Evolutionary conservation across 1,140 invertebrate species (phyloP).

Genomic region (Zaprionus tsacasi): DNA sequence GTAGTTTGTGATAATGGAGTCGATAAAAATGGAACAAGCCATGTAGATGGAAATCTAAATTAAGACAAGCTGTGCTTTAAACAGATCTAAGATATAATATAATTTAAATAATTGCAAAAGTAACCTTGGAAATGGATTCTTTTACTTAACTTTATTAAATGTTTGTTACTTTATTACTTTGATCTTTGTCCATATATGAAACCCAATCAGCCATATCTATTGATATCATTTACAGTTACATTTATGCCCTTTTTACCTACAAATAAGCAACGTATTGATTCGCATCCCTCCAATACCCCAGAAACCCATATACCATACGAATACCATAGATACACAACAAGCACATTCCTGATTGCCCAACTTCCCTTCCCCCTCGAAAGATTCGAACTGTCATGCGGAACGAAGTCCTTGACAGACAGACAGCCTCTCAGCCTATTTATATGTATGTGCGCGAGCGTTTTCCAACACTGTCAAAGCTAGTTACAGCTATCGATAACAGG

Average conservation of each 20-base stretch:
- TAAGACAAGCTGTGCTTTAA: neutral
- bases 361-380: slow-evolving; percentile 12
- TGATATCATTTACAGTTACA: slow-evolving; percentile 24
- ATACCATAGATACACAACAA: neutral
- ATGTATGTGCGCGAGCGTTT: slow-evolving; percentile 18
- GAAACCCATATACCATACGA: neutral
- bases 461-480: slow-evolving; percentile 59
- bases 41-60: neutral
- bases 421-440: slow-evolving; percentile 48
- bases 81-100: neutral
- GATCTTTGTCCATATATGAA: slow-evolving; percentile 9
- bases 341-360: slow-evolving; percentile 36
- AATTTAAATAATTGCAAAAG: too few species aligned
- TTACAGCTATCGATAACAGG: slow-evolving; percentile 43
- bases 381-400: slow-evolving; percentile 47
- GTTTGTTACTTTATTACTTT: neutral
- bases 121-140: too few species aligned
- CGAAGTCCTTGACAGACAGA: slow-evolving; percentile 45
- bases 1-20: neutral
- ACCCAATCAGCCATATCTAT: slow-evolving; percentile 12
- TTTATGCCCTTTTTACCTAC: slow-evolving; percentile 10
- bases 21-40: neutral
- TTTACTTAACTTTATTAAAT: too few species aligned
- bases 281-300: neutral
- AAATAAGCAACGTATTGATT: slow-evolving; percentile 3